phyloP scores from a whole-genome alignment of 2,888 invertebrate genomes.

The Aspidapion aeneum region DNA sequence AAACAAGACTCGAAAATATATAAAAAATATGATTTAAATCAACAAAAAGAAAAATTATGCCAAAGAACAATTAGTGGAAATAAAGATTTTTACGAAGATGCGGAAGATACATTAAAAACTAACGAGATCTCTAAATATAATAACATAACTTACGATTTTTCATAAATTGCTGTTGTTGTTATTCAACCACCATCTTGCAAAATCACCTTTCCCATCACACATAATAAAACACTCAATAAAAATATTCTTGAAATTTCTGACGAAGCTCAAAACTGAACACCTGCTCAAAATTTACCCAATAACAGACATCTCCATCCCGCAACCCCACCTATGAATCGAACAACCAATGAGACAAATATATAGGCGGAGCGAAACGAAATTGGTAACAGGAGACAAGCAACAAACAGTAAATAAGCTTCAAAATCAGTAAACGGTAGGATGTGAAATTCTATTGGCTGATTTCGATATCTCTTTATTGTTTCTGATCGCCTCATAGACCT shows the following conservation, averaged over 20 bases:
- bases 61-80: too few species aligned
- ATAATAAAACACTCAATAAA: too few species aligned
- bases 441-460: background rate
- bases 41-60: too few species aligned
- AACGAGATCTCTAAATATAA: too few species aligned
- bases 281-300: background rate
- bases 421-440: too few species aligned
- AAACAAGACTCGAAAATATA: too few species aligned
- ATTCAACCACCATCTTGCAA: background rate
- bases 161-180: too few species aligned
- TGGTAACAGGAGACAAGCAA: background rate
- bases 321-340: background rate
- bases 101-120: too few species aligned
- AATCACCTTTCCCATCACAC: background rate
- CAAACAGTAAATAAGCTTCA: background rate
- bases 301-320: background rate
- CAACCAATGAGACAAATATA: background rate
- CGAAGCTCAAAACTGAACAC: background rate
- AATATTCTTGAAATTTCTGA: background rate
- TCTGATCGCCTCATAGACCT: background rate
- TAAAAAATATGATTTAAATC: too few species aligned
- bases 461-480: background rate
- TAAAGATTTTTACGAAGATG: too few species aligned
- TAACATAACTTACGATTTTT: too few species aligned
- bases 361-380: background rate